Base-by-base conservation (phyloP, 2,797 vertebrate genomes). In the Melanotaenia pygmaea region DNA sequence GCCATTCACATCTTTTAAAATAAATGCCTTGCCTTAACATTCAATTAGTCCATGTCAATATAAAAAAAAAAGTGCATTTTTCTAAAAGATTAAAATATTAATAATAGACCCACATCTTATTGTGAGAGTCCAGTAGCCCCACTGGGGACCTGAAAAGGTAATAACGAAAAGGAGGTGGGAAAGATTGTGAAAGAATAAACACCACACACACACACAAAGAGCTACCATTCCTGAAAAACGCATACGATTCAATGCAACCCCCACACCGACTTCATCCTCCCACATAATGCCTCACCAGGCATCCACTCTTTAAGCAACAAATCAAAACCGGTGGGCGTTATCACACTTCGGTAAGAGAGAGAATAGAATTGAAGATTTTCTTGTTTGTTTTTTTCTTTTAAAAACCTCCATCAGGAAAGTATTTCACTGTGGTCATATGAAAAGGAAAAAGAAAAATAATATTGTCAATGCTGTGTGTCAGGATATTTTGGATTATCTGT, bases 251-350 rank as follows among this genome's bases (percentile, higher is more conserved):
- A 74, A 83, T 82, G 80, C 85, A 90, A 87, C 86, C 88, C 89
- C 88, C 87, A 91, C 81, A 57, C 79, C 0, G 43, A 79, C 79
- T 84, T 78, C 34, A 77, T 85, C 79, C 89, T 88, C 89, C 88
- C 76, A 89, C 90, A 90, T 85, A 91, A 91, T 87, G 86, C 90
- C 89, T 91, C 89, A 83, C 80, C 81, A 85, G 86, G 84, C 90
- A 84, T 90, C 83, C 86, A 88, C 83, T 92, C 89, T 86, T 89
- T 83, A 83, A 89, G 90, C 86, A 91, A 84, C 89, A 88, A 86
- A 92, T 91, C 90, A 91, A 84, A 90, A 88, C 51, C 38, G 3
- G 91, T 91, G 88, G 92, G 90, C 79, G 87, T 89, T 81, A 85
- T 91, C 88, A 76, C 87, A 86, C 86, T 88, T 81, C 53, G 75